These are phyloP conservation scores for Tyrophagus putrescentiae DNA, from an alignment of 1,140 invertebrate species.

Conservation along the genomic window DNA sequence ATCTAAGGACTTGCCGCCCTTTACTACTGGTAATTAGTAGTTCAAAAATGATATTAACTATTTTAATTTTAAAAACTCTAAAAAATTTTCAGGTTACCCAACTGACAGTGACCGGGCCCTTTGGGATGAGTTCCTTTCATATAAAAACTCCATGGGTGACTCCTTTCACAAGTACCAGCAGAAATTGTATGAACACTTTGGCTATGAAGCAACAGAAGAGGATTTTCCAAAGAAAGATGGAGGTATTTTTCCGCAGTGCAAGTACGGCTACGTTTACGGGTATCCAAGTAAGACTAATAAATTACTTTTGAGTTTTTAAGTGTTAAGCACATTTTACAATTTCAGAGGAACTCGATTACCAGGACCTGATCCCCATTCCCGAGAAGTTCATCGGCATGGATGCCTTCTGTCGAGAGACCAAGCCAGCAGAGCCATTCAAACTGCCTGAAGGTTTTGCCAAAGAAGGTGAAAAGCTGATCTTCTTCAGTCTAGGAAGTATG, in stretches of 20 bases:
- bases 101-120: neutral
- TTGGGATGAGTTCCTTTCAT: neutral
- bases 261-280: neutral
- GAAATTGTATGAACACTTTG: neutral
- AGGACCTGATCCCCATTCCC: neutral
- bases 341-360: conserved; percentile 22
- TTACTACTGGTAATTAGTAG: conserved; percentile 1
- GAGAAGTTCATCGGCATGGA: conserved; percentile 9
- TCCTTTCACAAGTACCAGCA: neutral
- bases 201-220: neutral
- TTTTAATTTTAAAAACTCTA: too few species aligned
- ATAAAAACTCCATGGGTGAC: too few species aligned
- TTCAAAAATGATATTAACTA: too few species aligned
- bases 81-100: neutral
- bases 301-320: too few species aligned
- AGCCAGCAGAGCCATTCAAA: neutral
- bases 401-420: neutral
- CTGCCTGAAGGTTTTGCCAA: neutral
- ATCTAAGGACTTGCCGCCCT: neutral
- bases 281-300: too few species aligned
- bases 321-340: too few species aligned
- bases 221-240: neutral
- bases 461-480: conserved; percentile 18
- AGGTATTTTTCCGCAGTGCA: neutral
- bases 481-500: conserved; percentile 16